phyloP scores from a whole-genome alignment of 2,797 vertebrate species.

The Smutsia temminckii region DNA sequence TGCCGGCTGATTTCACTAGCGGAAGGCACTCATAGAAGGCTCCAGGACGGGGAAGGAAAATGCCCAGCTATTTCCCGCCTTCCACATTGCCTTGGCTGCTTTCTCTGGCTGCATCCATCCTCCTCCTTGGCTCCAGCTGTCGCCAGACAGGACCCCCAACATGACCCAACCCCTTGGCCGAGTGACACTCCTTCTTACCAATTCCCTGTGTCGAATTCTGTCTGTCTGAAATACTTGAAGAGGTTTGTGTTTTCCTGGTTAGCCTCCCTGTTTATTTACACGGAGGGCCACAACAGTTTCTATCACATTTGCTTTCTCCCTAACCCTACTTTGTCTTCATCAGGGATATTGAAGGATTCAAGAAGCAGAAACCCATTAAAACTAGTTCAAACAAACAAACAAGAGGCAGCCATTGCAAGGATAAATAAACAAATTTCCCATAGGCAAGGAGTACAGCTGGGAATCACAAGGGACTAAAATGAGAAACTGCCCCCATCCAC shows the following conservation, averaged over 20 bases:
- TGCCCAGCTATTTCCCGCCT: not conserved
- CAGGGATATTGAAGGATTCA: not conserved
- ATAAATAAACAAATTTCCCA: not conserved
- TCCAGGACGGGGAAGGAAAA: not conserved
- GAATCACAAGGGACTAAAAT: not conserved
- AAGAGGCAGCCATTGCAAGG: not conserved
- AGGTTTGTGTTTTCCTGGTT: not conserved
- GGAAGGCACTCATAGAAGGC: not conserved
- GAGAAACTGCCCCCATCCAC: not conserved
- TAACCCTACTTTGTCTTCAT: not conserved
- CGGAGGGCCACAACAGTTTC: not conserved
- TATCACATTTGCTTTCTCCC: not conserved
- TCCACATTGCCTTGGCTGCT: too few relatives aligned
- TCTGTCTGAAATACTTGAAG: not conserved
- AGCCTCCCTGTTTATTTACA: not conserved
- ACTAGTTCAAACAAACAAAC: not conserved
- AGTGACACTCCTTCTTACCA: not conserved
- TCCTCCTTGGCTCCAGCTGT: not conserved
- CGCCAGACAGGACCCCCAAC: not conserved
- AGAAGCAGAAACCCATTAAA: not conserved
- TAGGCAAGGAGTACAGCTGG: not conserved
- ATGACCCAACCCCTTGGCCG: not conserved
- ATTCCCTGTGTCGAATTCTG: not conserved
- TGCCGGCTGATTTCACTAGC: not conserved
- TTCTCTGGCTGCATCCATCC: not conserved